These are phyloP conservation scores for Phataginus tricuspis DNA, from an alignment of 2,797 vertebrate genomes.

Conservation along the genomic window DNA sequence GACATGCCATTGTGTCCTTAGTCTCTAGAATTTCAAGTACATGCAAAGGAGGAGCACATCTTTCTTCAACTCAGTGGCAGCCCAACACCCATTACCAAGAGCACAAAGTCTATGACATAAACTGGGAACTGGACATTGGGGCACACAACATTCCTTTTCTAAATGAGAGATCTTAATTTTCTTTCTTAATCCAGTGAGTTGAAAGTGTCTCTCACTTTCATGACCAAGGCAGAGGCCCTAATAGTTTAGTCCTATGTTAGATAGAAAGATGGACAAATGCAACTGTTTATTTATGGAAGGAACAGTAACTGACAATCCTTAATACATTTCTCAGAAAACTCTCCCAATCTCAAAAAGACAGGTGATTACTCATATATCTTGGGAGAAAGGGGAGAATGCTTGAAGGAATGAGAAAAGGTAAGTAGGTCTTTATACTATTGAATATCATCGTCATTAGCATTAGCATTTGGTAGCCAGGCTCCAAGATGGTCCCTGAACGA, in stretches of 20 bases:
- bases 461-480: background rate
- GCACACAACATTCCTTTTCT: background rate
- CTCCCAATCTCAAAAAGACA: background rate
- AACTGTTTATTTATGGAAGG: conserved; percentile 16
- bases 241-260: background rate
- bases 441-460: background rate
- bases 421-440: background rate
- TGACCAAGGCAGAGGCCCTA: background rate
- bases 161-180: background rate
- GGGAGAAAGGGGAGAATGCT: background rate
- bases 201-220: conserved; percentile 17
- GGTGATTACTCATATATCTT: background rate
- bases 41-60: background rate
- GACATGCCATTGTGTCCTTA: background rate
- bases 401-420: background rate
- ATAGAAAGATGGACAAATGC: background rate
- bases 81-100: background rate
- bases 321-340: background rate
- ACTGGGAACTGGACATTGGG: background rate
- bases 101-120: background rate
- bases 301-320: background rate
- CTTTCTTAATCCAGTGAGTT: background rate
- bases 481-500: background rate
- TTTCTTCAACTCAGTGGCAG: background rate
- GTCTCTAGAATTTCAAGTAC: background rate